A percentile compares a stretch with the other conserved stretches of the same genome.
Conservation (phyloP, 2,797 vertebrate species). For the Mallotus villosus region DNA sequence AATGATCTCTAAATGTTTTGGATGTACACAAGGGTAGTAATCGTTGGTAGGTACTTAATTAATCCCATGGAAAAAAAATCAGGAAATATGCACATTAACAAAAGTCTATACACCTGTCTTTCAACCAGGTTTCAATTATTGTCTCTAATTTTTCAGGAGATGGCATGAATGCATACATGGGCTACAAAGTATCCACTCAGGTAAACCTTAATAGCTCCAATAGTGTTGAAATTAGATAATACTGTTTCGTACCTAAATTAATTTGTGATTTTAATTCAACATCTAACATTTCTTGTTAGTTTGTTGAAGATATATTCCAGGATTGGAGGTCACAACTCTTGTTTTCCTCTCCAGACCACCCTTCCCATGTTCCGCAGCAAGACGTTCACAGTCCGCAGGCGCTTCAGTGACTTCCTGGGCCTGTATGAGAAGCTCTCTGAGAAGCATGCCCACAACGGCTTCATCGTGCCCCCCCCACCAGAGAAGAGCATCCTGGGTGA, state of each 20-base stretch:
- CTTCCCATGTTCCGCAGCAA: constrained; percentile 91
- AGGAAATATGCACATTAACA: too few species aligned
- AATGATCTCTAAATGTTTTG: too few species aligned
- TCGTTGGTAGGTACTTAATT: too few species aligned
- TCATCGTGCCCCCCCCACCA: constrained; percentile 92
- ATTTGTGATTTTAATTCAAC: background rate
- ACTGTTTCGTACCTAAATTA: background rate
- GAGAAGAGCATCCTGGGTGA: constrained; percentile 97
- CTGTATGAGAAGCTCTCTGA: constrained; percentile 94
- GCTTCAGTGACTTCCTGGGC: constrained; percentile 98
- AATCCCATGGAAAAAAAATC: too few species aligned
- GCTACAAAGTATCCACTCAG: constrained; percentile 95
- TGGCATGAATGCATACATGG: constrained; percentile 98
- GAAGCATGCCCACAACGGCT: constrained; percentile 90
- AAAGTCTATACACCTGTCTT: background rate
- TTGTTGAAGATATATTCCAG: background rate
- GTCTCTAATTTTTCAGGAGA: constrained; percentile 76
- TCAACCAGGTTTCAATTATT: background rate
- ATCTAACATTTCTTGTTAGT: background rate
- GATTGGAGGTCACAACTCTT: too few species aligned
- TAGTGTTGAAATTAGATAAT: background rate
- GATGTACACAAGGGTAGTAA: too few species aligned
- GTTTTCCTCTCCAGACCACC: constrained; percentile 76
- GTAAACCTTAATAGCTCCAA: constrained; percentile 62
- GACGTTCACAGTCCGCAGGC: constrained; percentile 88